Base-by-base conservation (phyloP, 2,888 invertebrate species). In the Hydrotaea cyrtoneurina region DNA sequence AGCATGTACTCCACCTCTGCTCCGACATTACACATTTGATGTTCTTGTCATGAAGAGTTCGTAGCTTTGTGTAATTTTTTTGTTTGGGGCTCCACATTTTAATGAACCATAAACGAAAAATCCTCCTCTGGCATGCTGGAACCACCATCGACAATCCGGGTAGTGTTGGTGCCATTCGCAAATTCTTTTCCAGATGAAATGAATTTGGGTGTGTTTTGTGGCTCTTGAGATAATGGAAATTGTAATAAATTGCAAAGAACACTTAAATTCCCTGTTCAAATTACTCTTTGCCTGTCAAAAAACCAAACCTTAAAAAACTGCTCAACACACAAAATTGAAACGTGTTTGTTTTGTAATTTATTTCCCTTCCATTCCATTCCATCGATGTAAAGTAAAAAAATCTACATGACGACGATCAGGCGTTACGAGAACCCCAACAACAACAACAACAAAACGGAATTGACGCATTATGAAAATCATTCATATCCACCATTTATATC, bases 101-200 rank as follows among this genome's bases (percentile, higher is more conserved):
- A 80, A 80, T 84, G 77, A 80, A 74, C 46, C 57, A 74, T 76
- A 82, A 79, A 82, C 15, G 26, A 53, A 46, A 81, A 31, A 31
- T 84, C 86, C 88, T 86, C 88, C 74, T 88, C 86, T 86, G 89
- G 85, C 86, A 87, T 88, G 43, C 13, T 21, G 19, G 57, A 57
- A 7, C 13, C 31, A 31, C 7, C 2, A 31, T 7, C 31, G 3
- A 7, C 31, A 31, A 31, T 31, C 31, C 31, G 31, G 31, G 31
- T 31, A 7, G 31, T 39, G 39, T 4, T 11, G 39, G 39, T 11
- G 39, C 39, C 39, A 39, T 13, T 11, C 10, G 13, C 8, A 39
- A 39, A 39, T 39, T 39, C 39, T 39, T 39, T 3, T 39, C 39
- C 3, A 31, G 3, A 59, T 23, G n/a, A 23, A 50, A 50, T 7